Evolutionary conservation across 2,888 invertebrate species (phyloP).

Genomic region (Himalopsyche tibetana): DNA sequence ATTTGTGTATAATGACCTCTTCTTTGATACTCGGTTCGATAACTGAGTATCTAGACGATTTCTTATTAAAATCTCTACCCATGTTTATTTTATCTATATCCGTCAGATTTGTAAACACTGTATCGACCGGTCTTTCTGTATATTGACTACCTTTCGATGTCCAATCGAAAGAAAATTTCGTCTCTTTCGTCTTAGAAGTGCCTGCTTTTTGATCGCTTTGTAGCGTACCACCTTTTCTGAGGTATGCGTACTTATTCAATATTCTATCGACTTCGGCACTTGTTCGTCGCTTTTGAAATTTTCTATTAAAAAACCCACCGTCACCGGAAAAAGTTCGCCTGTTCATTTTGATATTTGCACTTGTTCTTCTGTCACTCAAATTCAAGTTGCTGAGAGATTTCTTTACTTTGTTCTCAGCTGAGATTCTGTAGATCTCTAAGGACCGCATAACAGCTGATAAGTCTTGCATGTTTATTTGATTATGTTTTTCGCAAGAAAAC

Average conservation of each 20-base stretch:
- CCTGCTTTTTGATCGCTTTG: slow-evolving; percentile 66
- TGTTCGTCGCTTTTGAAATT: slow-evolving; percentile 72
- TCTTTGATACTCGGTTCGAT: background rate
- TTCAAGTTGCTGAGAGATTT: slow-evolving; percentile 48
- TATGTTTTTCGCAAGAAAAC: background rate
- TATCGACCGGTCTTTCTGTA: background rate
- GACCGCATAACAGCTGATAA: slow-evolving; percentile 76
- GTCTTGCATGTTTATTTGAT: slow-evolving; percentile 71
- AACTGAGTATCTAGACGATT: background rate
- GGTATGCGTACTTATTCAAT: slow-evolving; percentile 76
- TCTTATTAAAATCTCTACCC: slow-evolving; percentile 19
- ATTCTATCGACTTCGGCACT: slow-evolving; percentile 77
- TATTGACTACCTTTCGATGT: background rate
- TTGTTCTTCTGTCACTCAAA: slow-evolving; percentile 26
- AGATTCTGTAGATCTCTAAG: slow-evolving; percentile 74
- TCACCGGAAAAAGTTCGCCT: slow-evolving; percentile 40
- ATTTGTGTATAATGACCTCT: slow-evolving; percentile 16
- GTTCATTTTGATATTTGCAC: slow-evolving; percentile 23
- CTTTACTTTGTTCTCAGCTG: slow-evolving; percentile 56
- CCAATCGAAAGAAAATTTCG: background rate
- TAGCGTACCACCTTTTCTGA: slow-evolving; percentile 69
- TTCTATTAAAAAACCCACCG: slow-evolving; percentile 56
- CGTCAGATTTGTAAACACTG: slow-evolving; percentile 49
- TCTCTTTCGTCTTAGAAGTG: slow-evolving; percentile 17
- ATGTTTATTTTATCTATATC: slow-evolving; percentile 55